Base-by-base conservation (phyloP, 2,113 vertebrate genomes). In the Tamias sibiricus region DNA sequence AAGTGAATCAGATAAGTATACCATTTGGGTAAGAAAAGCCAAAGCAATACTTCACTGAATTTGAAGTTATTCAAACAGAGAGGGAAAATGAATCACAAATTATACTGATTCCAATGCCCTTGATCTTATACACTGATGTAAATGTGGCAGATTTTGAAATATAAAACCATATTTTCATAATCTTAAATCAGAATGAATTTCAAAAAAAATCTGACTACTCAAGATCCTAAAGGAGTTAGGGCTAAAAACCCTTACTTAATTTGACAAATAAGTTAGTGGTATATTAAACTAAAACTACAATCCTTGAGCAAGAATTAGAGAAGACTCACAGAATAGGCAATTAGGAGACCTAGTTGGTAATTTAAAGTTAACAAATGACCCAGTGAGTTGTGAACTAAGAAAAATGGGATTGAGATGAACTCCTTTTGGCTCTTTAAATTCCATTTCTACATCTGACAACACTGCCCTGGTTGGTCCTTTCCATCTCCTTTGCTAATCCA, bases 1-100 rank as follows among this genome's bases (percentile, higher is more conserved):
- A 97, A 97, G 97, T 95, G 98, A 96, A 96, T 97, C 95, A 90
- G 95, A 95, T 96, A 97, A 98, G 95, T 96, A 87, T 74, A 97
- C 75, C 95, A 97, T 98, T 97, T 93, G 95, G 87, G 59, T 93
- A 96, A 94, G 95, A 97, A 97, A 95, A 98, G 79, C 95, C 93
- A 95, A 97, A 96, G 92, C 89, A 97, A 96, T 91, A 97, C 95
- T 96, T 96, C 57, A 95, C 68, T 96, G 95, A 95, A 95, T 97
- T 96, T 97, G 87, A 96, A 96, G 97, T 92, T 96, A 95, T 93
- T 97, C 91, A 97, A 69, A 64, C 91, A 96, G 91, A 95, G 90
- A 91, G 57, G 79, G 72, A 97, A 93, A 96, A 91, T 83, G 94
- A 96, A 93, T 76, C 66, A 96, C 91, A 96, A 95, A 98, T 97